Base-by-base conservation (phyloP, 2,113 vertebrate species). In the Silurus glanis region DNA sequence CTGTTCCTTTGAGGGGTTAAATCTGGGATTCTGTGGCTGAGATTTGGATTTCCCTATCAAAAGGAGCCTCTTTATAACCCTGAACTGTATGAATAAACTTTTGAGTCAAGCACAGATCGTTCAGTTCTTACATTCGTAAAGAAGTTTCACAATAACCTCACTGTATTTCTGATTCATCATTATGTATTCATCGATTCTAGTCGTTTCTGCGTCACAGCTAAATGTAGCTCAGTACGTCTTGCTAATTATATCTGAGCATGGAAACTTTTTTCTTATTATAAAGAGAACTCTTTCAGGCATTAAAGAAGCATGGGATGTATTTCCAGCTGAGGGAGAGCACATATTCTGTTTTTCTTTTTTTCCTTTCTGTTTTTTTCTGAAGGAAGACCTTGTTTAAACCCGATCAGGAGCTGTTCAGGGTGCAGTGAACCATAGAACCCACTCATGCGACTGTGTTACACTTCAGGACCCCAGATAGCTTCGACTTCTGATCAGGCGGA, bases 381-480 rank as follows among this genome's bases (percentile, higher is more conserved):
- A 17, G 49, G 61, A 55, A 45, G 75, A 79, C 61, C 75, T 80
- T 56, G 56, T 62, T 85, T 69, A 64, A 64, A 55, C 64, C 66
- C 16, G 76, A 72, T 81, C 64, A 59, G 23, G 55, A 51, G 37
- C 78, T 13, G 45, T 80, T 71, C 78, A 58, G 28, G 51, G 66
- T 59, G 85, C 85, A 81, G 53, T 72, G 85, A 86, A 86, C 78
- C 37, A 19, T 86, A 49, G n/a, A 81, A 72, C 45, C 64, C 78
- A 81, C 66, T 86, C 85, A 86, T 67, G 66, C 85, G 17, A 23
- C 45, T 25, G 80, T 25, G 61, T 51, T 89, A 67, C 56, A 64
- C 53, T 87, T 87, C 85, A 82, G 82, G 82, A 87, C 82, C 85
- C 59, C 17, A 64, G 82, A 47, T 83, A 78, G 85, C 82, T 84